Evolutionary conservation across 2,888 invertebrate genomes (phyloP).

Genomic region (Ophion costatus): DNA sequence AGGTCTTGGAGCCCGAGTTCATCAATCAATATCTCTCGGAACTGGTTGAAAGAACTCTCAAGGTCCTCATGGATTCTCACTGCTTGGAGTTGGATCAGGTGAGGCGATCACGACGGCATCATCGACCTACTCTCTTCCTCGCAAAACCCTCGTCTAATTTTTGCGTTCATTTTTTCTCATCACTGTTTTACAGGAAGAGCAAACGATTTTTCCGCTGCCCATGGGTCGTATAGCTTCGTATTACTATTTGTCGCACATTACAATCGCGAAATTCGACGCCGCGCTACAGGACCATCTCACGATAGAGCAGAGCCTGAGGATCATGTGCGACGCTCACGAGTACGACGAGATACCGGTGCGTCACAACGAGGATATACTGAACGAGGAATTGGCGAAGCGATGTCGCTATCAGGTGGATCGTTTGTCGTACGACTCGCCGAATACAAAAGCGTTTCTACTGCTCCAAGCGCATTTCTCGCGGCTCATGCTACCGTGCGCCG

Average conservation of each 20-base stretch:
- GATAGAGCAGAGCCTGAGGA: constrained; percentile 89
- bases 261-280: constrained; percentile 93
- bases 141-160: not conserved
- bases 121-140: not conserved
- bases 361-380: constrained; percentile 98
- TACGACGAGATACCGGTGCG: constrained; percentile 97
- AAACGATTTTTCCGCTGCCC: constrained; percentile 82
- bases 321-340: constrained; percentile 94
- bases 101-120: constrained; percentile 56
- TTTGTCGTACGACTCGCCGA: constrained; percentile 93
- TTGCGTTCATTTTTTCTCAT: not conserved
- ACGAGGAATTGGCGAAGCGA: constrained; percentile 93
- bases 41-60: constrained; percentile 91
- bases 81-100: constrained; percentile 93
- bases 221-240: constrained; percentile 97
- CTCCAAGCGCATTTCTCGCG: constrained; percentile 97
- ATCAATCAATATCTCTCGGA: constrained; percentile 91
- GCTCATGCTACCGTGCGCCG: constrained; percentile 92
- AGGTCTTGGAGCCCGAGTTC: constrained; percentile 88
- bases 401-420: constrained; percentile 90
- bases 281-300: constrained; percentile 87
- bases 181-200: constrained; percentile 71
- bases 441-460: constrained; percentile 96
- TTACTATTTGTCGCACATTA: constrained; percentile 97
- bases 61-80: constrained; percentile 89